Base-by-base conservation (phyloP, 2,888 invertebrate genomes). In the Oligia fasciuncula region DNA sequence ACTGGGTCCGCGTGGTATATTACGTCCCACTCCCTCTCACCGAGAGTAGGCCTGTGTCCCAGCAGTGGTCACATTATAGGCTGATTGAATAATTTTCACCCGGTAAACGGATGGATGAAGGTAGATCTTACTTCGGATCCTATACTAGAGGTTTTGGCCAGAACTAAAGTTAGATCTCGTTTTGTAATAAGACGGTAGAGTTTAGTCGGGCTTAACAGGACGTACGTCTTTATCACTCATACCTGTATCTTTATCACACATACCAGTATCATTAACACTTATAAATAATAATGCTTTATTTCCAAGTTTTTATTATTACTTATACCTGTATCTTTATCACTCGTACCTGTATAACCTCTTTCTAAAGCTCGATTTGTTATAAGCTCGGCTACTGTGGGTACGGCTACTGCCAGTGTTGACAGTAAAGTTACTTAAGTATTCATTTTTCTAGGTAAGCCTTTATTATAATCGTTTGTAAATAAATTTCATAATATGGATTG, bases 381-480 rank as follows among this genome's bases (percentile, higher is more conserved):
- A 57, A 40, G 19, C 5, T 8, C 40, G 5, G 5, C 63, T 73
- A 35, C 19, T 46, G 4, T 54, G 63, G 17, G 8, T 54, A 23
- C 23, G 57, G 40, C 19, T 46, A 84, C 66, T 71, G 46, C 63
- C 63, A 66, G 43, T 72, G 29, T 66, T 54, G 5, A 66, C 63
- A 63, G 29, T 62, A 40, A 54, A 76, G 17, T 73, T 73, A 70
- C 29, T 60, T 74, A 74, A 71, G 63, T 73, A 70, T 65, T 77
- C 14, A 51, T 46, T 63, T 72, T 29, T 76, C 11, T 73, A 65
- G 29, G 62, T 74, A 66, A 68, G 60, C 63, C 19, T 71, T 83
- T 76, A 63, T 63, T 49, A 19, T 68, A 43, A 85, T 66, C 19
- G 40, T 77, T 84, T 84, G 80, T 84, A 80, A 85, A 84, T 85